These are phyloP conservation scores for Lithodes maja DNA, from an alignment of 2,888 invertebrate species.

Conservation along the genomic window DNA sequence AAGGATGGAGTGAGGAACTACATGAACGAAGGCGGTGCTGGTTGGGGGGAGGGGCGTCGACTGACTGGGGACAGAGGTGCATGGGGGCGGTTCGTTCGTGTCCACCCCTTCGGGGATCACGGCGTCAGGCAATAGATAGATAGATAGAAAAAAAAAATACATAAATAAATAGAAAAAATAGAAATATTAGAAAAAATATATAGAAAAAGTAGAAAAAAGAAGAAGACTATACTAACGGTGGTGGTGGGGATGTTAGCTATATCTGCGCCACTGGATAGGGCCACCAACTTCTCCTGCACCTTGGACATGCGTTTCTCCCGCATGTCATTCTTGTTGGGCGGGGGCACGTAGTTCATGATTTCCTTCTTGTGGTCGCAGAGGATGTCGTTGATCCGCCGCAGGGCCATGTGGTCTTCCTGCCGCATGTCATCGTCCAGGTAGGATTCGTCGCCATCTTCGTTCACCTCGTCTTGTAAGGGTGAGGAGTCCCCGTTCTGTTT, in stretches of 20 bases:
- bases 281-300: slow-evolving; percentile 69
- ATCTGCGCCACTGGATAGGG: slow-evolving; percentile 68
- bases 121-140: no score
- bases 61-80: no score
- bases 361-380: slow-evolving; percentile 88
- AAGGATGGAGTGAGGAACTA: no score
- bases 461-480: slow-evolving; percentile 68
- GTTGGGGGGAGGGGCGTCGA: no score
- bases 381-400: slow-evolving; percentile 86
- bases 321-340: slow-evolving; percentile 65
- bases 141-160: no score
- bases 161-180: no score
- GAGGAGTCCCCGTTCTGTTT: slow-evolving; percentile 65
- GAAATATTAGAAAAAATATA: background rate
- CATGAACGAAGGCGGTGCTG: no score
- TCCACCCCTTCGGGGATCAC: no score
- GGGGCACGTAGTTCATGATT: slow-evolving; percentile 81
- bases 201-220: background rate
- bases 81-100: no score
- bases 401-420: slow-evolving; percentile 76
- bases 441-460: slow-evolving; percentile 77
- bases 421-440: slow-evolving; percentile 81
- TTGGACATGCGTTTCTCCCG: slow-evolving; percentile 68
- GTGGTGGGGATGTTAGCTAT: slow-evolving; percentile 68
- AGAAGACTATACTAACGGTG: slow-evolving; percentile 29